Percentiles rank a stretch among this genome's conserved stretches.
Conservation (phyloP, 2,797 vertebrate species). For the Luscinia luscinia region DNA sequence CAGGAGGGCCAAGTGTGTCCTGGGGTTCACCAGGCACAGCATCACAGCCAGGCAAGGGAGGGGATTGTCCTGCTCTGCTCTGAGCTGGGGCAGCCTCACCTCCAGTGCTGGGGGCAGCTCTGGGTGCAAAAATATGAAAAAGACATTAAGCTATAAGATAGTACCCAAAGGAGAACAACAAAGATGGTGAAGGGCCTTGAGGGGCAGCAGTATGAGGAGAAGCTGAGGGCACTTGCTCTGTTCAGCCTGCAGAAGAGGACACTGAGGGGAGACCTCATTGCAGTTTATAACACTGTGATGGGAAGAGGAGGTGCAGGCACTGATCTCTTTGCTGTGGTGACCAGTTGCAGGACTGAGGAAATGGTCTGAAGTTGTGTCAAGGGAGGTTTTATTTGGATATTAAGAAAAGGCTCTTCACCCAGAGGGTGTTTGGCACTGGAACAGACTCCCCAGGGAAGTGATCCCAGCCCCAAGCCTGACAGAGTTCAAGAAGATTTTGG, state of each 20-base stretch:
- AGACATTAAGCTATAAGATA: neutral
- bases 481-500: neutral
- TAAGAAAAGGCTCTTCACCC: neutral
- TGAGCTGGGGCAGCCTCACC: rapidly evolving
- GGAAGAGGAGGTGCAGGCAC: neutral
- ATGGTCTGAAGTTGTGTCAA: neutral
- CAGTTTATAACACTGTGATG: neutral
- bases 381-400: neutral
- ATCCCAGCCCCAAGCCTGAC: neutral
- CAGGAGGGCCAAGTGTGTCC: rapidly evolving
- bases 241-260: neutral
- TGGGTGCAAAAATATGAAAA: neutral
- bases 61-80: neutral
- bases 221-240: neutral
- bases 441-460: no score
- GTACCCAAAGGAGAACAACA: neutral
- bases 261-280: neutral
- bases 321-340: neutral
- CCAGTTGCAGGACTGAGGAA: neutral
- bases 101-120: rapidly evolving
- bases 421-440: neutral
- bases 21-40: no score
- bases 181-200: neutral
- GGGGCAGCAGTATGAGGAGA: neutral
- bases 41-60: rapidly evolving